Evolutionary conservation across 2,113 vertebrate species (phyloP), one percentile per base, ranked within the genome.

Genomic region (Syngnathus scovelli): DNA sequence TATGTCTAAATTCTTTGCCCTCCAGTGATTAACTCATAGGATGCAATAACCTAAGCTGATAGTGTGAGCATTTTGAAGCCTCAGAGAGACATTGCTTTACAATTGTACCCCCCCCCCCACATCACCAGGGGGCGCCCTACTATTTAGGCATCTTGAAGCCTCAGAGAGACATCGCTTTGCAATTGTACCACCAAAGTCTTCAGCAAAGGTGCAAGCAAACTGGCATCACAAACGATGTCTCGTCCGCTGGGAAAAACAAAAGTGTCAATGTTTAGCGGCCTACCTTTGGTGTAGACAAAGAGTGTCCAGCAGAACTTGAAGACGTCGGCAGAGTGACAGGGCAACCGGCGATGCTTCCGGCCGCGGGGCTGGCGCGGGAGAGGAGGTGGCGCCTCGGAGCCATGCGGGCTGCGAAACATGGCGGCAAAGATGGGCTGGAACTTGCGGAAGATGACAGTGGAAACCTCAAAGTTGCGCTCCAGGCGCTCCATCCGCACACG

Each of bases 301-400:
- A 99, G 90, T 1, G 96, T 99, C 97, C 97, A 99, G 86, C 95
- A 98, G 89, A 99, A 99, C 83, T 94, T 98, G 90, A 99, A 98
- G 62, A 98, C 93, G 69, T 98, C 96, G 64, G 88, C 95, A 81
- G 92, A 86, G 37, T 90, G 89, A 63, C 97, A 99, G 0, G 93
- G 95, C 70, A 94, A 80, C 3, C 90, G 92, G 36, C 97, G 93
- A 74, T 98, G 95, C 9, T 99, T 99, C 70, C 96, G 92, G 90
- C 95, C 96, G 76, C 95, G 91, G 12, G 94, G 93, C 0, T 88
- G 91, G 23, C 94, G 92, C 9, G 91, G 91, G 18, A 85, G 89
- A 64, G 61, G 61, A 13, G 96, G 95, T 0, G 55, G 55, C 7
- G 27, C 64, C 81, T 63, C 95, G 6, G 10, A 23, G 21, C 49